Evolutionary conservation across 2,888 invertebrate species (phyloP).

Genomic region (Micoletzkya japonica): DNA sequence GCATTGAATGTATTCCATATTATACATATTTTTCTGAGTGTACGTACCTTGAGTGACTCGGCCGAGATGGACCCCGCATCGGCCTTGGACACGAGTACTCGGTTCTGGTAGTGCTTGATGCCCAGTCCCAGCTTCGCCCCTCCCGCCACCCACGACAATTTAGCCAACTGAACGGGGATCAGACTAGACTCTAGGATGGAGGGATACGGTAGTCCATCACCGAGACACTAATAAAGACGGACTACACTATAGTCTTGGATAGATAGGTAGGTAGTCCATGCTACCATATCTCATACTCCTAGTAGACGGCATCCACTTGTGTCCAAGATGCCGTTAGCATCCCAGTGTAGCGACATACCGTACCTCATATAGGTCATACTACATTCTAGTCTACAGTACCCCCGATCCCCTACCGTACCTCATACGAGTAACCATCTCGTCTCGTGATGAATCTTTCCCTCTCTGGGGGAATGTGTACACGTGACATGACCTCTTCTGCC

Average conservation of each 20-base stretch:
- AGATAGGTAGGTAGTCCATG: background rate
- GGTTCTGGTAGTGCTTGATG: slow-evolving; percentile 42
- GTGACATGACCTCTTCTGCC: slow-evolving; percentile 34
- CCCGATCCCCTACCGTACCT: slow-evolving; percentile 19
- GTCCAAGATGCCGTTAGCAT: too few relatives aligned
- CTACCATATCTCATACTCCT: too few relatives aligned
- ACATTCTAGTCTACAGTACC: too few relatives aligned
- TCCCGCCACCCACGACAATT: slow-evolving; percentile 35
- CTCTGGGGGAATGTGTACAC: slow-evolving; percentile 40
- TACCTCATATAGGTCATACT: too few relatives aligned
- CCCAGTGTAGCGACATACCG: too few relatives aligned
- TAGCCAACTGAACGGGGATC: slow-evolving; percentile 32
- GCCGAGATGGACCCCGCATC: slow-evolving; percentile 39
- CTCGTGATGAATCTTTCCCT: slow-evolving; percentile 40
- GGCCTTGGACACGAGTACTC: slow-evolving; percentile 39
- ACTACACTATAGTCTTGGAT: background rate
- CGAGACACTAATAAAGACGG: background rate
- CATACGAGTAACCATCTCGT: slow-evolving; percentile 41
- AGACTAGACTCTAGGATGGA: background rate
- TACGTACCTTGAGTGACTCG: slow-evolving; percentile 24
- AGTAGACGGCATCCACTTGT: too few relatives aligned
- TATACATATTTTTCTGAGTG: too few relatives aligned
- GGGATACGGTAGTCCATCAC: background rate
- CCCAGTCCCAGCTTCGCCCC: slow-evolving; percentile 44
- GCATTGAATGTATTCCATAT: too few relatives aligned